Evolutionary conservation across 1,140 invertebrate genomes (phyloP).

Genomic region (Apis florea): DNA sequence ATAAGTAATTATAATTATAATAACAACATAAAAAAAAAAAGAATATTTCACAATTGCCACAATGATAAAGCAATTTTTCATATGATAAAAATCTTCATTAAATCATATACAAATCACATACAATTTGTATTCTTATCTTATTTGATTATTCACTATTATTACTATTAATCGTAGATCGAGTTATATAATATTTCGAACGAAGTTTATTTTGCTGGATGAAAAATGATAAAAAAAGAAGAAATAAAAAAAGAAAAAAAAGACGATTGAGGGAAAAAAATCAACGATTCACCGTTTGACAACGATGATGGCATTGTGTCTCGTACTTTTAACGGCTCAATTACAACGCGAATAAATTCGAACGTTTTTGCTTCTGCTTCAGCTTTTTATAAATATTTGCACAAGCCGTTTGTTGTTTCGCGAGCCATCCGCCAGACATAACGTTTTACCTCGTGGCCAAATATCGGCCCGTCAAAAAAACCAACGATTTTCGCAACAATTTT

Average conservation of each 20-base stretch:
- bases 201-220: background rate
- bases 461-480: background rate
- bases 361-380: background rate
- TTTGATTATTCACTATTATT: too few species aligned
- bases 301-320: background rate
- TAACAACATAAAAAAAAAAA: background rate
- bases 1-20: background rate
- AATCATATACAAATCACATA: too few species aligned
- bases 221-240: background rate
- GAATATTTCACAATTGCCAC: background rate
- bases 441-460: background rate
- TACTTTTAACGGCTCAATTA: background rate
- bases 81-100: too few species aligned
- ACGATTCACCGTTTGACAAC: too few species aligned
- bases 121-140: too few species aligned
- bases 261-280: background rate
- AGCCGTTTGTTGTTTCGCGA: background rate
- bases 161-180: too few species aligned
- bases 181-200: background rate
- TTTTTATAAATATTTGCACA: slow-evolving; percentile 22
- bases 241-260: background rate
- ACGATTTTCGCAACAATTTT: background rate
- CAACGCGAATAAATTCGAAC: background rate
- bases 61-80: background rate
- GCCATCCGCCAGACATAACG: background rate